phyloP scores from a whole-genome alignment of 2,797 vertebrate genomes.

The Carcharodon carcharias region DNA sequence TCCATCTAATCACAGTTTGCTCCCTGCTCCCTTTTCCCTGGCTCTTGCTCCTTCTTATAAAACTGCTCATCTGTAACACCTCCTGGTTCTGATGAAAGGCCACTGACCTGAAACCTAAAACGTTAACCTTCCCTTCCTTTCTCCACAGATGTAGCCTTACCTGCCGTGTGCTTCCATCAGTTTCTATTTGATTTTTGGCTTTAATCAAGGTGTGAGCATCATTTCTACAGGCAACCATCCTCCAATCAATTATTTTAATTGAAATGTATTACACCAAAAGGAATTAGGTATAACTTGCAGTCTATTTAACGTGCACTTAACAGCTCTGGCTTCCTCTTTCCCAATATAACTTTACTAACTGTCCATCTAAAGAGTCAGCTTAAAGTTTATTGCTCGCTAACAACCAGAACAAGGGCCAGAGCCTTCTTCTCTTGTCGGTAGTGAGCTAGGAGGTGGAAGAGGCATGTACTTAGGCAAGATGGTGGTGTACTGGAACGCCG shows the following conservation, averaged over 20 bases:
- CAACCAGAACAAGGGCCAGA: background rate
- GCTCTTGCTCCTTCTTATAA: background rate
- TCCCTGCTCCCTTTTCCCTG: background rate
- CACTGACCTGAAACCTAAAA: background rate
- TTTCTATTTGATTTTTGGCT: background rate
- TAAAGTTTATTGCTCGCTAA: background rate
- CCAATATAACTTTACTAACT: background rate
- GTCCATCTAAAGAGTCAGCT: background rate
- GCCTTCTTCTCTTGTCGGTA: too few species aligned
- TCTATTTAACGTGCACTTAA: background rate
- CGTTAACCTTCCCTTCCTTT: background rate
- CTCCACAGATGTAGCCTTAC: background rate
- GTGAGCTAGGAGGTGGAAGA: too few species aligned
- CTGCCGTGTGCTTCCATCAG: background rate
- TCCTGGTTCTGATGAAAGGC: background rate
- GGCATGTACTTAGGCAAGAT: too few species aligned
- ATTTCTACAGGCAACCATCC: background rate
- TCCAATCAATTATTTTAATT: constrained; percentile 1
- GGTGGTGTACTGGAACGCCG: too few species aligned
- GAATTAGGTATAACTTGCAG: background rate
- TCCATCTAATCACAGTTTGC: background rate
- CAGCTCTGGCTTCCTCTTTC: background rate
- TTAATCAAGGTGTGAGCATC: background rate
- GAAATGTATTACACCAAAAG: background rate
- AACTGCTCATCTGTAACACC: background rate